Evolutionary conservation across 2,113 vertebrate species (phyloP).

Genomic region (Calonectris borealis): DNA sequence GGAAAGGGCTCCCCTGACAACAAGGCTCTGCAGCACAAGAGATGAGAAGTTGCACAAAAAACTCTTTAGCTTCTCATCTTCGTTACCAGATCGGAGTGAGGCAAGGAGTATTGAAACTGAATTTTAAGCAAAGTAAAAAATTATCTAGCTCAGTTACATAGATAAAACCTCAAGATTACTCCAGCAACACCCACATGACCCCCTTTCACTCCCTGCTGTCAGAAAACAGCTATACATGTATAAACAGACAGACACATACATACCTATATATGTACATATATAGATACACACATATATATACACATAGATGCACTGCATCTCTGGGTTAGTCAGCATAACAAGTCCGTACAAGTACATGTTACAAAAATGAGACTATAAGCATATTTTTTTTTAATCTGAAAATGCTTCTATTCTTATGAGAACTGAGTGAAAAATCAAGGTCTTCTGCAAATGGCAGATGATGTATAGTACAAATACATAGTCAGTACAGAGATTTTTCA

Average conservation of each 20-base stretch:
- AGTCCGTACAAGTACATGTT: too few relatives aligned
- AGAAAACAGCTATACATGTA: background rate
- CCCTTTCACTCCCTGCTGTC: background rate
- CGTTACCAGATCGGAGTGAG: background rate
- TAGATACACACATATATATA: accelerated
- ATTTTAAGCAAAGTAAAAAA: background rate
- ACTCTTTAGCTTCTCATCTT: background rate
- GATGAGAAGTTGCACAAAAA: background rate
- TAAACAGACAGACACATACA: background rate
- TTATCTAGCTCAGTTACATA: background rate
- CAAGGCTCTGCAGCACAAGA: background rate
- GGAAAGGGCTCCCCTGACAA: background rate
- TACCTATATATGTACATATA: background rate
- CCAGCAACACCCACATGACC: background rate
- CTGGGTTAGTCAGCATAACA: background rate
- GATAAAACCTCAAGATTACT: background rate
- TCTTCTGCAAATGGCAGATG: background rate
- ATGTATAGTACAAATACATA: background rate
- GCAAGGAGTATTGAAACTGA: background rate
- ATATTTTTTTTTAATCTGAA: background rate
- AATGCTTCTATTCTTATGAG: background rate
- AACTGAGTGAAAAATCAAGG: background rate
- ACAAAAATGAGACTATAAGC: background rate
- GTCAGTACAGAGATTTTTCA: background rate
- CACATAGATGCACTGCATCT: background rate